phyloP scores from a whole-genome alignment of 2,113 vertebrate genomes.

The Xenus cinereus region DNA sequence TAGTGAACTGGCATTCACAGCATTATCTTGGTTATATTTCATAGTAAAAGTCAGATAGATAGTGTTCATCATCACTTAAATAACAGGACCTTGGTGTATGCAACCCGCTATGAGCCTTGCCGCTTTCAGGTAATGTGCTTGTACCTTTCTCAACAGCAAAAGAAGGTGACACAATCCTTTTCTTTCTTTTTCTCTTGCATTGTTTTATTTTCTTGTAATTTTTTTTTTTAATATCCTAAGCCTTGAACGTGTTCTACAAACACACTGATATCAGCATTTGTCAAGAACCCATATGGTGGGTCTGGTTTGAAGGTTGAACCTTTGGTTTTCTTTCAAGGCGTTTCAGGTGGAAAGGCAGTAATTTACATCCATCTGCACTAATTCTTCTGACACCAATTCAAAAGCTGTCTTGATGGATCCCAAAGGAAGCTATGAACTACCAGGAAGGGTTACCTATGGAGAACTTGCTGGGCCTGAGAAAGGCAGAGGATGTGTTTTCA shows the following conservation, averaged over 20 bases:
- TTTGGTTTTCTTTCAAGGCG: neutral
- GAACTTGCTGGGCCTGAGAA: neutral
- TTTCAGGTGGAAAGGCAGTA: neutral
- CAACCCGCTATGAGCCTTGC: neutral
- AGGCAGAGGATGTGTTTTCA: neutral
- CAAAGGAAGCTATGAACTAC: neutral
- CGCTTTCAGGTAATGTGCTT: neutral
- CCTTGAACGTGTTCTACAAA: neutral
- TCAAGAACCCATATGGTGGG: neutral
- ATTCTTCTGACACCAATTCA: neutral
- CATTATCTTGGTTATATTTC: neutral
- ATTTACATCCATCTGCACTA: neutral
- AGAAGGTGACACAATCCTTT: neutral
- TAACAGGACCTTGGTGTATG: neutral
- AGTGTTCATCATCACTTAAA: neutral
- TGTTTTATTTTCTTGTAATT: neutral
- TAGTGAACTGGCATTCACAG: neutral
- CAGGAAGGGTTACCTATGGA: neutral
- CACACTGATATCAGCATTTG: neutral
- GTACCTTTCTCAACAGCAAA: neutral
- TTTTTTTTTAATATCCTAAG: neutral
- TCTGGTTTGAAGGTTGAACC: neutral
- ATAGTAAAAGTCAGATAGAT: neutral
- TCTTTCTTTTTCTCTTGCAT: neutral
- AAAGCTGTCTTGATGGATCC: neutral